These are phyloP conservation scores for Hapalemur alaotrensis DNA, from an alignment of 2,797 vertebrate genomes.

Conservation along the genomic window DNA sequence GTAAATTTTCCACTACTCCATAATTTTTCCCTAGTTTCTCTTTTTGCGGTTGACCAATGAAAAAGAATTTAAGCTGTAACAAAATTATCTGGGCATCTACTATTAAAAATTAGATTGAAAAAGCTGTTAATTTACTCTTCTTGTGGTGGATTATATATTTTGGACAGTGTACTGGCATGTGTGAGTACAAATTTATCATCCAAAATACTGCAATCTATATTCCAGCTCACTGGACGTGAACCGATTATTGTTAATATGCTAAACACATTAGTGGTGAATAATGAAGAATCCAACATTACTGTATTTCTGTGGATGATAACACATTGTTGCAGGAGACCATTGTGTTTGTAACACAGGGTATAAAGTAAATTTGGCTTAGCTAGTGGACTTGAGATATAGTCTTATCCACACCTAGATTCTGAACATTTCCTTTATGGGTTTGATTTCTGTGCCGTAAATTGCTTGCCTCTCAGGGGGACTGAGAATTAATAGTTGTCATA, in stretches of 20 bases:
- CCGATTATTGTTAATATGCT: not conserved
- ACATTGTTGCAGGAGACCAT: not conserved
- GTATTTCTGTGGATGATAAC: not conserved
- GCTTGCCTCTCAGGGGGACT: not conserved
- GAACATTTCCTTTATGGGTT: not conserved
- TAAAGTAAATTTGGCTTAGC: not conserved
- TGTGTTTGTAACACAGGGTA: not conserved
- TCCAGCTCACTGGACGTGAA: not conserved
- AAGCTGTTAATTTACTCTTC: not conserved
- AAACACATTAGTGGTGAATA: not conserved
- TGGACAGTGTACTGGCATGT: not conserved
- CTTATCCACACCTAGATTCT: not conserved
- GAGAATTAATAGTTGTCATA: slow-evolving; percentile 54
- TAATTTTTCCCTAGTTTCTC: not conserved
- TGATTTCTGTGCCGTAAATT: slow-evolving; percentile 9
- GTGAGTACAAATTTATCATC: not conserved
- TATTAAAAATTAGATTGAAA: slow-evolving; percentile 1
- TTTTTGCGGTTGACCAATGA: not conserved
- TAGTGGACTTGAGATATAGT: not conserved
- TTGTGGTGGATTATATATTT: not conserved
- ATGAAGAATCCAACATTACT: not conserved
- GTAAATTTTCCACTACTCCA: not conserved
- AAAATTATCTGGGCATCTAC: not conserved
- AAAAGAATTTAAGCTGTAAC: not conserved
- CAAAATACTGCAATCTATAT: not conserved